Base-by-base conservation (phyloP, 2,113 vertebrate species). In the Eupsittula cactorum region DNA sequence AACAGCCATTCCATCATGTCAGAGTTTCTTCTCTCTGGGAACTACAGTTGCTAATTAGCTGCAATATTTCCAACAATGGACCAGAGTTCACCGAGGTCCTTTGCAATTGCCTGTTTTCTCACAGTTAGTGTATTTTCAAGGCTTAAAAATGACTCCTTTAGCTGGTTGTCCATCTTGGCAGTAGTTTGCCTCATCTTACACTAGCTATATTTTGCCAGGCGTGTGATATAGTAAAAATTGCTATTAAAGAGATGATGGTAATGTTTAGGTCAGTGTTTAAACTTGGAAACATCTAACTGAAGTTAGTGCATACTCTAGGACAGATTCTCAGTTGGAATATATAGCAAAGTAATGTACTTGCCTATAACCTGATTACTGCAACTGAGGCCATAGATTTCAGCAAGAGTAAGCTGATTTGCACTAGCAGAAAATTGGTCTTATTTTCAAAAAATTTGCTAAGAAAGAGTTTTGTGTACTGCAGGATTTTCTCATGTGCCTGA, bases 1-100 rank as follows among this genome's bases (percentile, higher is more conserved):
- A 88, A 60, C 70, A 96, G 74, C n/a, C 52, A 52, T 94, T 92
- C 74, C 81, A 85, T 91, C 80, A 50, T 79, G 60, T 74, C 77
- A 83, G 41, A 11, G 37, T 39, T 96, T 62, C 10, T 81, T 68
- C 52, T 88, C 86, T 93, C 86, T 75, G 44, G 82, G 65, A 96
- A 92, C 86, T 62, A 23, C 49, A 64, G 24, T 33, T 95, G 64
- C 73, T 97, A 96, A 97, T 97, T 97, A 88, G 82, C 81, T 89
- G 52, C 70, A 70, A 67, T 23, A 33, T 83, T 93, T 91, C 73
- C 93, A 86, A 87, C 81, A 91, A 65, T 57, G 69, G 65, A 65
- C 39, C 41, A 68, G 57, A 89, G 87, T 86, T 93, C 86, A 92
- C 68, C 9, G 11, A 75, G 29, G 73, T 71, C 28, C 65, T 92